Conservation (phyloP, 2,888 invertebrate genomes). For the Drosophila meridiana region DNA sequence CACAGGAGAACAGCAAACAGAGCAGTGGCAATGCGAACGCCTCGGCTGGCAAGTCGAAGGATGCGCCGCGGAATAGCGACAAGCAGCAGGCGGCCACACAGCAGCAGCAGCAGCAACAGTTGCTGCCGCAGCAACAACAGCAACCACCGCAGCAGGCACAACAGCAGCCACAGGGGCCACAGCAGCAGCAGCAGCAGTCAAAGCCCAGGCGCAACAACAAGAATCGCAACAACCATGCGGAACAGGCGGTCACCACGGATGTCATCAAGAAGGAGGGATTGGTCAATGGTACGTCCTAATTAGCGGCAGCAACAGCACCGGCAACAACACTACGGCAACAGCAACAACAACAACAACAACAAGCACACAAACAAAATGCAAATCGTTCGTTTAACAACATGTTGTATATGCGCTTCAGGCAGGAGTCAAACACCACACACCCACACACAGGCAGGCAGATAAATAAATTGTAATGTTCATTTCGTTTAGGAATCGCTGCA, state of each 20-base stretch:
- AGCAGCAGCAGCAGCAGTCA: constrained; percentile 74
- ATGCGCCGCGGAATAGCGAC: constrained; percentile 63
- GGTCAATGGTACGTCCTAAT: constrained; percentile 85
- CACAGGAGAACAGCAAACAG: constrained; percentile 80
- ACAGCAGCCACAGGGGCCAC: constrained; percentile 50
- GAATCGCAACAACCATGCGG: constrained; percentile 81
- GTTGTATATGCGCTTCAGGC: constrained; percentile 50
- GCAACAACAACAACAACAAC: constrained; percentile 15
- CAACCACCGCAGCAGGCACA: constrained; percentile 57
- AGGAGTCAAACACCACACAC: constrained; percentile 15
- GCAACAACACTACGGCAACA: constrained; percentile 24
- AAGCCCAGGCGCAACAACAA: constrained; percentile 83
- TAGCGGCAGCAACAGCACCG: constrained; percentile 24
- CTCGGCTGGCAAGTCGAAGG: constrained; percentile 67
- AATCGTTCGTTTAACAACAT: constrained; percentile 53
- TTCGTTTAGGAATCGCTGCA: constrained; percentile 52
- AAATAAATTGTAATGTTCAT: constrained; percentile 61
- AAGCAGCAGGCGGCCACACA: constrained; percentile 77
- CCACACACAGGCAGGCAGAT: constrained; percentile 42
- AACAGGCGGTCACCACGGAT: constrained; percentile 74
- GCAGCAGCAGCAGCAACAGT: constrained; percentile 62
- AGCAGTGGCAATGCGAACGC: constrained; percentile 69
- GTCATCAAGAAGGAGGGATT: constrained; percentile 83
- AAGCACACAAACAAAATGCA: constrained; percentile 39
- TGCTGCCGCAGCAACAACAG: constrained; percentile 46